Base-by-base conservation (phyloP, 1,140 invertebrate species). In the Hypothenemus hampei region DNA sequence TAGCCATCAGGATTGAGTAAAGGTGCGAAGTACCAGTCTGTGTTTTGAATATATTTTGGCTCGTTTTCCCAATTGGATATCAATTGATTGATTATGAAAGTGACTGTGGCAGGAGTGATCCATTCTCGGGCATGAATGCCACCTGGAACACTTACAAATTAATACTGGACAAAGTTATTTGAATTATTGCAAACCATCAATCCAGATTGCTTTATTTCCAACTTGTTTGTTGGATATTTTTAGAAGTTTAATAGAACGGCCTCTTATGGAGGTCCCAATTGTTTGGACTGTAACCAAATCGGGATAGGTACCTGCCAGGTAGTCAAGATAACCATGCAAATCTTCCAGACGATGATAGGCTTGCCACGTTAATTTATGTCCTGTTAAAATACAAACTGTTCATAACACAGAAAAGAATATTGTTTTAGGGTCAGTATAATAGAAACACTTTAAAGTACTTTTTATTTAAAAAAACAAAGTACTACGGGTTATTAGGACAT, bases 41-140 rank as follows among this genome's bases (percentile, higher is more conserved):
- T 83, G 49, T 82, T 79, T 29, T 84, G 82, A 43, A 93, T 73
- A 11, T 89, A 73, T 50, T 81, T 75, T 6, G 81, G 73, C 64
- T 87, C 80, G 4, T 77, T 78, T 18, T 84, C 77, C 65, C 80
- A 81, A 62, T 84, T 84, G 64, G 86, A 83, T 2, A 86, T 81
- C 39, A 95, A 71, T 67, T 91, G 83, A 63, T 86, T 85, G 21
- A 92, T 78, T 15, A 94, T 83, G 67, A 82, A 94, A 15, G 89
- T 84, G 8, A 88, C 85, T 0, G 87, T 86, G 0, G 92, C 89
- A 2, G 89, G 85, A 37, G 89, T 83, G 49, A 96, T 92, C 92
- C 93, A 96, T 75, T 96, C 92, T 23, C 92, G 72, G 0, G 91
- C 91, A 65, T 96, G 93, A 64, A 93, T 91, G 10, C 90, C 91